phyloP scores from a whole-genome alignment of 2,888 invertebrate genomes.

The Gisinianus flammeolus region DNA sequence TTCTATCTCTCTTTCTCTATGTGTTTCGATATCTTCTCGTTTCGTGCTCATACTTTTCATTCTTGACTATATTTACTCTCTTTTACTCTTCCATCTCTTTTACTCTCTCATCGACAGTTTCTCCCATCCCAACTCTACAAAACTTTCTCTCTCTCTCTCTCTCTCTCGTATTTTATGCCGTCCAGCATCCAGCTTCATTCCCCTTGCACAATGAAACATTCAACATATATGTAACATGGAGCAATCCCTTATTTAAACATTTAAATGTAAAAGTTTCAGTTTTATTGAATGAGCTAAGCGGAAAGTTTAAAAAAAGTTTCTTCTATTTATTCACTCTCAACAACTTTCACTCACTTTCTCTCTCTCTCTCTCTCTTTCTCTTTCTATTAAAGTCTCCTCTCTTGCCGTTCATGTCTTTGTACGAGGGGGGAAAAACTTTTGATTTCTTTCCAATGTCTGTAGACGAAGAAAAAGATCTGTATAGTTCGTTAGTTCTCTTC shows the following conservation, averaged over 20 bases:
- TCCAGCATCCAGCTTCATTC: neutral
- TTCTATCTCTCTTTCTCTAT: neutral
- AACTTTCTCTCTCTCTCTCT: neutral
- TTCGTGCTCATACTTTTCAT: neutral
- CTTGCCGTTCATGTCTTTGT: neutral
- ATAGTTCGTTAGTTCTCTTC: neutral
- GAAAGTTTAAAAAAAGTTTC: constrained; percentile 3
- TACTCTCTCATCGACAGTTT: neutral
- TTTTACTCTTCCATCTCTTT: neutral
- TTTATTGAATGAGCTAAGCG: neutral
- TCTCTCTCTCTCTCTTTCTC: neutral
- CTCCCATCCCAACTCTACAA: neutral
- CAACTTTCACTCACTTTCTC: neutral
- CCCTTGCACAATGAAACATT: no score
- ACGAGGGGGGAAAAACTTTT: neutral
- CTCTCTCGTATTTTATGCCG: neutral
- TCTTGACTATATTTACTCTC: neutral
- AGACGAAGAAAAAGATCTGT: neutral
- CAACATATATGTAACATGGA: neutral
- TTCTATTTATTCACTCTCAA: constrained; percentile 1
- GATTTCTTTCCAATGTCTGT: neutral
- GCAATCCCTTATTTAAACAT: neutral
- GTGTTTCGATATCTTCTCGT: neutral
- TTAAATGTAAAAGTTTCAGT: neutral
- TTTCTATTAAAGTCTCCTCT: neutral